Conservation (phyloP, 64 coral and sea anemone species). For the Anthopleura sola region DNA sequence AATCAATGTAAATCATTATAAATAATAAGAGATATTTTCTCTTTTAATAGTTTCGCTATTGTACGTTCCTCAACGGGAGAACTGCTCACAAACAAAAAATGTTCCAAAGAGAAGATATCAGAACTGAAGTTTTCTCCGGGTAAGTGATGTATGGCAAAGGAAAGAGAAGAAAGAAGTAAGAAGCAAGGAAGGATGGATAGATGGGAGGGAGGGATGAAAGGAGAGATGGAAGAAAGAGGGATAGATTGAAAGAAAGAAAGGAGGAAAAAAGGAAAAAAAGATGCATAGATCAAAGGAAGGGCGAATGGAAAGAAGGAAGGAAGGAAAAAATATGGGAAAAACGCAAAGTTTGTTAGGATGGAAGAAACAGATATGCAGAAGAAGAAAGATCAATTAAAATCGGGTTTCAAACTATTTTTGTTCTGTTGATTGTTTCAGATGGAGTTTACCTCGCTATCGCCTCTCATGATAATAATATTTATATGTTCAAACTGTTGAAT, state of each 20-base stretch:
- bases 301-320: no score
- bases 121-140: constrained; percentile 88
- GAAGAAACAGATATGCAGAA: no score
- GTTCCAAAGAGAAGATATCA: constrained; percentile 71
- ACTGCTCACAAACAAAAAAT: constrained; percentile 29
- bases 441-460: constrained; percentile 60
- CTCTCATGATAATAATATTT: constrained; percentile 82
- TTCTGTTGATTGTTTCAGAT: constrained; percentile 35
- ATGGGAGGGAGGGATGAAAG: not conserved
- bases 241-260: no score
- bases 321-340: no score
- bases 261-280: no score
- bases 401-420: constrained; percentile 15
- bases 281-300: no score
- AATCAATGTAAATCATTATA: no score
- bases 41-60: constrained; percentile 34
- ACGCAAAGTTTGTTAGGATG: no score
- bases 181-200: not conserved
- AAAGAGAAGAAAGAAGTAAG: not conserved
- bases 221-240: not conserved
- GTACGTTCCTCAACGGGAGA: constrained; percentile 36
- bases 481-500: constrained; percentile 60
- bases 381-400: no score
- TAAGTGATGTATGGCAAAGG: constrained; percentile 25
- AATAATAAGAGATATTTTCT: no score